Evolutionary conservation across 2,113 vertebrate genomes (phyloP), one percentile per base, ranked within the genome.

Genomic region (Asarcornis scutulata): DNA sequence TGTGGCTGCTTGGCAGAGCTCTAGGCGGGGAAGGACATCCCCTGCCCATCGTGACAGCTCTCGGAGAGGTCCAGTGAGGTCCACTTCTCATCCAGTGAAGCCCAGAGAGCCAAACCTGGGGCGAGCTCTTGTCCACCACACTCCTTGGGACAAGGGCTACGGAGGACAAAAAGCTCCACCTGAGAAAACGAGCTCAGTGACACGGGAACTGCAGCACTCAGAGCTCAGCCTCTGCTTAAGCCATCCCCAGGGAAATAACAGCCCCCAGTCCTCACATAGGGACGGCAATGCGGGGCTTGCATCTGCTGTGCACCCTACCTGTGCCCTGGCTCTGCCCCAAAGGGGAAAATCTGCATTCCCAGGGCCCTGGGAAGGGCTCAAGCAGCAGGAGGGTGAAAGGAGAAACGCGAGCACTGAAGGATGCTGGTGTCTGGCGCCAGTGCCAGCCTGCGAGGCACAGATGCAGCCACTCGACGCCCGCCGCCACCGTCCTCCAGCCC

Each of bases 401-500:
- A 32, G 72, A 63, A 42, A 6, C n/a, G 27, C 2, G 9, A 56
- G 55, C 3, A 16, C 36, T 26, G 89, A 7, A 0, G 17, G 56
- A 64, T 13, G 75, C 56, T 38, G 17, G 50, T 1, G 1, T 16
- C 2, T 5, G 58, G 44, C 40, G 67, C 2, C 2, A 1, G 36
- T 50, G 46, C 42, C 92, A 73, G 36, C 48, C 52, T 36, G 23
- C 13, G 32, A 16, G 52, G 44, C 48, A 13, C 92, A 97, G 87
- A 95, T 93, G 94, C 71, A 93, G 67, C 32, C 89, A 77, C 95
- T 93, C 46, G 2, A 91, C 3, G 31, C 75, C 80, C 13, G 80
- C 53, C 12, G 13, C 55, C 71, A 53, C 27, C 59, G 92, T 93
- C 82, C 90, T 89, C 72, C 92, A 93, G 87, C 56, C 68, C 20